Conservation (phyloP, 2,113 vertebrate species). For the Neolamprologus sp. region DNA sequence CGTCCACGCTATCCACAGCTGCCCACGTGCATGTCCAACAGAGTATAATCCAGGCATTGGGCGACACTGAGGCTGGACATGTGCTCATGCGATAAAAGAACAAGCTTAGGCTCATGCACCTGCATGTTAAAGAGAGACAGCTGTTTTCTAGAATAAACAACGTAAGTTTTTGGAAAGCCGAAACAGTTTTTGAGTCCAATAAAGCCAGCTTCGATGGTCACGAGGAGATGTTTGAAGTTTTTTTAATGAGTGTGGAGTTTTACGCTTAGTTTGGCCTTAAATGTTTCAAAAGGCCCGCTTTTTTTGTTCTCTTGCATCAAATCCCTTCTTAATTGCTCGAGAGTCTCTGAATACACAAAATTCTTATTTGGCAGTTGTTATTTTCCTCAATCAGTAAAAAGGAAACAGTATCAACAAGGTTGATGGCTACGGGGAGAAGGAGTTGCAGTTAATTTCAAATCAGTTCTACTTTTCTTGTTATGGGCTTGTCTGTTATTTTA, state of each 20-base stretch:
- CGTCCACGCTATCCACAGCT: background rate
- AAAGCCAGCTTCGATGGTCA: background rate
- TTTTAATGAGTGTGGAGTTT: slow-evolving; percentile 41
- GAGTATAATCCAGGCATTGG: background rate
- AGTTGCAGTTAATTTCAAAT: slow-evolving; percentile 15
- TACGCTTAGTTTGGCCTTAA: slow-evolving; percentile 32
- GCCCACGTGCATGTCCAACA: background rate
- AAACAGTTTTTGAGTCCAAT: background rate
- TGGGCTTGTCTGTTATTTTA: slow-evolving; percentile 30
- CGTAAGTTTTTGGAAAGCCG: background rate
- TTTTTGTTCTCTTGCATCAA: slow-evolving; percentile 8
- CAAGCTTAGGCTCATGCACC: background rate
- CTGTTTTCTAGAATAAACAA: background rate
- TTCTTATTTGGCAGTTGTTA: background rate
- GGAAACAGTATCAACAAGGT: slow-evolving; percentile 6
- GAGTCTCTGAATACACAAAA: background rate
- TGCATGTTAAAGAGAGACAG: background rate
- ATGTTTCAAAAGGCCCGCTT: slow-evolving; percentile 21
- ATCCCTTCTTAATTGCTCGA: slow-evolving; percentile 6
- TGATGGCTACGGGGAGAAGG: background rate
- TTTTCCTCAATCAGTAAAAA: background rate
- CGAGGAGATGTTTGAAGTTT: slow-evolving; percentile 36
- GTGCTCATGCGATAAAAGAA: background rate
- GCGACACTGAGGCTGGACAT: background rate
- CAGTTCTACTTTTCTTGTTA: slow-evolving; percentile 10